phyloP scores from a whole-genome alignment of 2,888 invertebrate genomes.

The Salpingus planirostris region DNA sequence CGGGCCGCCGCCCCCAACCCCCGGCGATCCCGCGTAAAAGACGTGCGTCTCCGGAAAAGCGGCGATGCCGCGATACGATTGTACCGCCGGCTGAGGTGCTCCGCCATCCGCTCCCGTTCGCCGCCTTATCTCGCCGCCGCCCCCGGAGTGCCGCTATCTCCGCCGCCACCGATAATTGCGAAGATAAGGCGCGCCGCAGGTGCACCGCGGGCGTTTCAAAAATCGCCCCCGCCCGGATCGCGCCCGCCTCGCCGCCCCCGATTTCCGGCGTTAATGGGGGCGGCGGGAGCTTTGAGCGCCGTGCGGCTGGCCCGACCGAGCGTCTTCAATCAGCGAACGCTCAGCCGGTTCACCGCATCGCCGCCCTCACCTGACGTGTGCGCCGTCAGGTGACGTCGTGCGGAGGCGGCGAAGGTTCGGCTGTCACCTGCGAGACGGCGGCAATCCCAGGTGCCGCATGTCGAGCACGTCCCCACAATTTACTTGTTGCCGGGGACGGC shows the following conservation, averaged over 20 bases:
- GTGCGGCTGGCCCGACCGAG: slow-evolving; percentile 16
- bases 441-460: slow-evolving; percentile 21
- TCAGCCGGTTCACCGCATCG: slow-evolving; percentile 27
- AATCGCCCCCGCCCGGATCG: too few relatives aligned
- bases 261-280: too few relatives aligned
- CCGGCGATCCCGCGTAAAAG: background rate
- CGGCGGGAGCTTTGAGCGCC: slow-evolving; percentile 8
- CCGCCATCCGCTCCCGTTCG: too few relatives aligned
- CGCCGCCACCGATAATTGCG: too few relatives aligned
- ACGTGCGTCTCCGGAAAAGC: background rate
- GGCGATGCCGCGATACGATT: background rate
- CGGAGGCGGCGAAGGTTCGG: slow-evolving; percentile 13
- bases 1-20: too few relatives aligned
- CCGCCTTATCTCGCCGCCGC: too few relatives aligned
- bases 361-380: slow-evolving; percentile 21
- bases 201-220: too few relatives aligned
- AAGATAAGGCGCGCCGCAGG: too few relatives aligned
- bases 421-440: slow-evolving; percentile 18
- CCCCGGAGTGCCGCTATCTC: too few relatives aligned
- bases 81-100: too few relatives aligned
- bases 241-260: too few relatives aligned
- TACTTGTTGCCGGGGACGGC: slow-evolving; percentile 29
- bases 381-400: too few relatives aligned
- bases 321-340: slow-evolving; percentile 26
- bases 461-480: slow-evolving; percentile 22